These are phyloP conservation scores for Acanthoscelides obtectus DNA, from an alignment of 2,888 invertebrate genomes.

Conservation along the genomic window DNA sequence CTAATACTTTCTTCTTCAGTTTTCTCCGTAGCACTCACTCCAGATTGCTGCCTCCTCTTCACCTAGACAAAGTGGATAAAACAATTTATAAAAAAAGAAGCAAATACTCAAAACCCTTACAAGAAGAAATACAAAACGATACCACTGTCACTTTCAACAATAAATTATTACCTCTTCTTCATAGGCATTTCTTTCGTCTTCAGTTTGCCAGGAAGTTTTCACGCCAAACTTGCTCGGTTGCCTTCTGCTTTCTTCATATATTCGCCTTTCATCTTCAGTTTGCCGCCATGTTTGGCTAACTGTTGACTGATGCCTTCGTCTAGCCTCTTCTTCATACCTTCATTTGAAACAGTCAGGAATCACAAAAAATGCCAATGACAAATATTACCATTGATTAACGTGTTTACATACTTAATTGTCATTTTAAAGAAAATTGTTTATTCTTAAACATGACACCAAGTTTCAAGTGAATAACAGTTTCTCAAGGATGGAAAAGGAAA, in stretches of 20 bases:
- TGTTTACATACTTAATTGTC: too few species aligned
- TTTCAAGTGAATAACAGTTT: too few species aligned
- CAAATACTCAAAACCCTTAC: too few species aligned
- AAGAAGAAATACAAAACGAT: too few species aligned
- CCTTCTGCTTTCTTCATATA: constrained; percentile 13
- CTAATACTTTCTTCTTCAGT: background rate
- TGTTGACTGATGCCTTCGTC: constrained; percentile 17
- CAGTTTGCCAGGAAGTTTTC: background rate
- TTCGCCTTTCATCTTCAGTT: constrained; percentile 20
- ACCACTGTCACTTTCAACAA: background rate
- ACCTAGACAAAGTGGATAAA: background rate
- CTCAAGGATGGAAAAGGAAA: too few species aligned
- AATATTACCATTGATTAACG: too few species aligned
- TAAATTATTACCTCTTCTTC: background rate
- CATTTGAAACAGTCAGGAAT: constrained; percentile 13
- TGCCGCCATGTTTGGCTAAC: background rate
- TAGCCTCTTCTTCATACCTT: constrained; percentile 31
- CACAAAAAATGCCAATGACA: too few species aligned
- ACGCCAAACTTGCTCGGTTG: constrained; percentile 3
- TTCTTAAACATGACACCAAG: too few species aligned
- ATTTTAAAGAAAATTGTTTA: too few species aligned
- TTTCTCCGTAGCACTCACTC: background rate
- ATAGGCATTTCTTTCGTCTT: background rate
- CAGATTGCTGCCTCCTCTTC: constrained; percentile 6
- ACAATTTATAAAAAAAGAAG: background rate